Evolutionary conservation across 1,140 invertebrate genomes (phyloP).

Genomic region (Tetramorium parvispinum): DNA sequence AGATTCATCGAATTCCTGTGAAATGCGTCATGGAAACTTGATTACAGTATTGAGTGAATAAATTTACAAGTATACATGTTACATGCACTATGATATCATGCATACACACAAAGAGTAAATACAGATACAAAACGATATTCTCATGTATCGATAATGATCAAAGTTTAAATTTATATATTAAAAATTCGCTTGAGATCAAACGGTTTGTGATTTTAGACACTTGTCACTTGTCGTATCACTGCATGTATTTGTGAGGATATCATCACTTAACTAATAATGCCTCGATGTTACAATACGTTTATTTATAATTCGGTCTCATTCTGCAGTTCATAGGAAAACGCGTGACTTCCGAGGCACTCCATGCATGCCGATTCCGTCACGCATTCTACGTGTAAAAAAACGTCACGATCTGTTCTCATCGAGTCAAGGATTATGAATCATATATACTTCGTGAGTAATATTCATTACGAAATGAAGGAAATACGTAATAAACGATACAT

Average conservation of each 20-base stretch:
- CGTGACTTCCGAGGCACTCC: neutral
- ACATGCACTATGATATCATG: constrained; percentile 29
- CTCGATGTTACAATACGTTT: neutral
- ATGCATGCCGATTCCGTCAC: constrained; percentile 27
- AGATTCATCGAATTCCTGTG: neutral
- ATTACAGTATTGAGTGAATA: constrained; percentile 33
- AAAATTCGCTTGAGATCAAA: neutral
- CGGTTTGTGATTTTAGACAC: neutral
- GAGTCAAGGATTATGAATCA: constrained; percentile 47
- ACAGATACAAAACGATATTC: neutral
- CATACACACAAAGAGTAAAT: neutral
- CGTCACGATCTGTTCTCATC: constrained; percentile 41
- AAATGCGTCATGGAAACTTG: neutral
- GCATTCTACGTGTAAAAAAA: constrained; percentile 20
- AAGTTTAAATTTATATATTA: neutral
- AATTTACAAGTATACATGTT: constrained; percentile 9
- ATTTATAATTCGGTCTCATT: neutral
- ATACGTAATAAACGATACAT: neutral
- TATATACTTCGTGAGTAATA: constrained; percentile 5
- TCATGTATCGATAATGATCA: neutral
- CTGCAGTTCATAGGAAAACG: neutral
- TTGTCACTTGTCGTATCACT: neutral
- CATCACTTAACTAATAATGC: neutral
- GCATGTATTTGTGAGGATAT: neutral
- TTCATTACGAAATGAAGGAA: neutral